phyloP scores from a whole-genome alignment of 2,113 vertebrate genomes.

The Nymphicus hollandicus region DNA sequence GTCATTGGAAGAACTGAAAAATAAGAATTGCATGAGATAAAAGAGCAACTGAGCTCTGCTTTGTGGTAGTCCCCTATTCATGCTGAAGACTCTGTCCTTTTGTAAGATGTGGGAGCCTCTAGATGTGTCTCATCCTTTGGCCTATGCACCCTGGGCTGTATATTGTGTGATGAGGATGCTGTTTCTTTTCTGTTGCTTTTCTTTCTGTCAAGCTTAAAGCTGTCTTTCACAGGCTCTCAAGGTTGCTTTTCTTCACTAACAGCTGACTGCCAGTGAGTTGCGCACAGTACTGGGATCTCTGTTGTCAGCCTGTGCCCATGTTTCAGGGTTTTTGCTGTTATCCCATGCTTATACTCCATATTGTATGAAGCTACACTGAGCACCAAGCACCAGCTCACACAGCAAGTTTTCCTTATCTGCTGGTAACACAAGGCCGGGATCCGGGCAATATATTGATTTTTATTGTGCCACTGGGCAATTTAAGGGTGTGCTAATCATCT shows the following conservation, averaged over 20 bases:
- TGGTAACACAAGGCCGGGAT: not conserved
- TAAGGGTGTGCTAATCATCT: not conserved
- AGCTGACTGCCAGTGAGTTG: not conserved
- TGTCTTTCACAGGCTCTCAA: not conserved
- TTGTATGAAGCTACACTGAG: not conserved
- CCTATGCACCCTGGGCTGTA: not conserved
- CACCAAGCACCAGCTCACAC: not conserved
- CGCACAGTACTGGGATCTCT: rapidly evolving
- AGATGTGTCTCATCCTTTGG: not conserved
- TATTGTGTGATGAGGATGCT: no score
- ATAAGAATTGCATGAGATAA: not conserved
- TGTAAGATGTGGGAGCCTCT: not conserved
- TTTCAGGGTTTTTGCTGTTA: not conserved
- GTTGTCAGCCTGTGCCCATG: not conserved
- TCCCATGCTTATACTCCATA: rapidly evolving
- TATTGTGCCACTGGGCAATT: not conserved
- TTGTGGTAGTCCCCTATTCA: rapidly evolving
- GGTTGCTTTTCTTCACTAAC: not conserved
- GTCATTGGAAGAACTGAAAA: not conserved
- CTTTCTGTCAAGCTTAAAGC: not conserved
- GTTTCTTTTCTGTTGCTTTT: not conserved
- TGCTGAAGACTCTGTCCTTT: not conserved
- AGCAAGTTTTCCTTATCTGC: not conserved
- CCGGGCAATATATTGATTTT: not conserved
- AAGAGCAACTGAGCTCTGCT: not conserved